phyloP scores from a whole-genome alignment of 1,140 invertebrate species.

The Neelides sp. region DNA sequence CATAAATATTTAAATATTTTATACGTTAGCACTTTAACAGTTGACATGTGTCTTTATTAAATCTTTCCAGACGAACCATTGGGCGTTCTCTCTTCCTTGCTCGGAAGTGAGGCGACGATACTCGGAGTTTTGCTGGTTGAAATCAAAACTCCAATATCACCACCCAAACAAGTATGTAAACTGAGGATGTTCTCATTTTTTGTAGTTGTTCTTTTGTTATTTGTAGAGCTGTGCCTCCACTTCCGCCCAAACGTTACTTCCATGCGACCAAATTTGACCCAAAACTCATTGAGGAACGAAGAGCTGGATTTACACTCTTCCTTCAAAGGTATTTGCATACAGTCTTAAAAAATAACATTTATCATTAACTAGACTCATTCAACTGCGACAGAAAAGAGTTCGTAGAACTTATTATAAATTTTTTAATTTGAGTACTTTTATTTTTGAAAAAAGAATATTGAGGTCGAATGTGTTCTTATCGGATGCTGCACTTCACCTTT shows the following conservation, averaged over 20 bases:
- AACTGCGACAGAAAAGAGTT: no score
- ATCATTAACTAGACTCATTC: not conserved
- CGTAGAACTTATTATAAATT: not conserved
- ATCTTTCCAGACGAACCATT: constrained; percentile 20
- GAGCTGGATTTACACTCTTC: constrained; percentile 2
- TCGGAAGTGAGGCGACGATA: constrained; percentile 13
- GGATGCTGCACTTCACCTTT: constrained; percentile 10
- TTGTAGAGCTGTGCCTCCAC: constrained; percentile 6
- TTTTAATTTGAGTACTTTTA: not conserved
- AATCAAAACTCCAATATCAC: not conserved
- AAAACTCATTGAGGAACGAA: constrained; percentile 7
- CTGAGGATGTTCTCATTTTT: not conserved
- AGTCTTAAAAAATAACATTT: not conserved
- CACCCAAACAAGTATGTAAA: constrained; percentile 9
- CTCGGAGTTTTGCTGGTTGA: constrained; percentile 16
- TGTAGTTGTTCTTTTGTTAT: not conserved
- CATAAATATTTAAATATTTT: no score
- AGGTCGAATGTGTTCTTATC: constrained; percentile 6
- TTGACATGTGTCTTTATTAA: no score
- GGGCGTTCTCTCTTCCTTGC: constrained; percentile 11
- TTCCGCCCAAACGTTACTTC: constrained; percentile 7
- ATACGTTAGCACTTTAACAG: no score
- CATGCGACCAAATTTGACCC: constrained; percentile 7
- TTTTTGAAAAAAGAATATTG: constrained; percentile 1
- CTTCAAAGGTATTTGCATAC: constrained; percentile 12